phyloP scores from a whole-genome alignment of 2,888 invertebrate genomes.

The Drosophila atroscutellata region DNA sequence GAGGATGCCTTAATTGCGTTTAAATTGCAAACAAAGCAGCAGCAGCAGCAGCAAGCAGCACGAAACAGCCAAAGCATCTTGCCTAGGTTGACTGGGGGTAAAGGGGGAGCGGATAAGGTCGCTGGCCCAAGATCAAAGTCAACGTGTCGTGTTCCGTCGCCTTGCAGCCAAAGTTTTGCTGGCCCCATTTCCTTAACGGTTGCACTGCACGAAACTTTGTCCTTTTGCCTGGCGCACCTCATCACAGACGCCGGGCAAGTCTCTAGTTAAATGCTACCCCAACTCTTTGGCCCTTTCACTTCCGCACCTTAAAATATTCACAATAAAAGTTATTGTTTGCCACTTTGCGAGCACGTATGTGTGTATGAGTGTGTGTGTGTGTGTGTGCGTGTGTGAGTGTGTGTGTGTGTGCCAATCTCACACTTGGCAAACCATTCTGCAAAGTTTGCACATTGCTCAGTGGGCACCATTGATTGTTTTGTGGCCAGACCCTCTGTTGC shows the following conservation, averaged over 20 bases:
- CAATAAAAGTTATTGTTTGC: slow-evolving; percentile 77
- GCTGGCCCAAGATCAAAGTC: slow-evolving; percentile 72
- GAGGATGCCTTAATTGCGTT: slow-evolving; percentile 64
- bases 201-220: slow-evolving; percentile 70
- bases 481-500: slow-evolving; percentile 46
- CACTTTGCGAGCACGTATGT: slow-evolving; percentile 31
- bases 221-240: slow-evolving; percentile 49
- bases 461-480: slow-evolving; percentile 71
- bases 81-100: slow-evolving; percentile 1
- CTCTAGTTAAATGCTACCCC: slow-evolving; percentile 13
- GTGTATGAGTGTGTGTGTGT: not conserved
- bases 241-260: not conserved
- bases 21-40: slow-evolving; percentile 65
- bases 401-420: slow-evolving; percentile 38
- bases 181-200: slow-evolving; percentile 56
- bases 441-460: slow-evolving; percentile 44
- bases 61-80: slow-evolving; percentile 9
- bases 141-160: slow-evolving; percentile 65
- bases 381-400: not conserved
- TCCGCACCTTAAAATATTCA: slow-evolving; percentile 69
- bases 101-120: slow-evolving; percentile 10
- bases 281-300: slow-evolving; percentile 36
- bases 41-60: slow-evolving; percentile 3
- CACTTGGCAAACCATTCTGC: not conserved
- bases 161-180: slow-evolving; percentile 63